Percentiles rank a stretch among this genome's conserved stretches.
Evolutionary conservation across 2,797 vertebrate species (phyloP).

Genomic region (Periparus ater): DNA sequence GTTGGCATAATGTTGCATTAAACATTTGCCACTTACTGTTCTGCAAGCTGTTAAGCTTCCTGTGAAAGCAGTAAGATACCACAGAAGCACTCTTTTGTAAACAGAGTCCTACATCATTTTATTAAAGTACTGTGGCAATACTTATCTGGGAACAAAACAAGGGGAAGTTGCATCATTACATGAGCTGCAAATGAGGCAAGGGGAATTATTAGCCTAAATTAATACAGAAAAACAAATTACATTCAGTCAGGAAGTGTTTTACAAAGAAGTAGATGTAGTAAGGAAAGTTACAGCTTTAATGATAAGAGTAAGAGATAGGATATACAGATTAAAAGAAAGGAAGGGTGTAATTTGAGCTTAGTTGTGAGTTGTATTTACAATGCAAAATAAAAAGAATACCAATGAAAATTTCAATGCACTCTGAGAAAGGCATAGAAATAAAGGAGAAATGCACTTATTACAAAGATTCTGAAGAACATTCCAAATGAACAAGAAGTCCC

Average conservation of each 20-base stretch:
- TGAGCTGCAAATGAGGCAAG: slow-evolving; percentile 21
- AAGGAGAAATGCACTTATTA: not conserved
- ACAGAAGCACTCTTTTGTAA: slow-evolving; percentile 52
- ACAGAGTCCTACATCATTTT: slow-evolving; percentile 46
- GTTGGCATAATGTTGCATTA: slow-evolving; percentile 62
- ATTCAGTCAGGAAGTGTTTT: not conserved
- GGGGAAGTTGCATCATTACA: slow-evolving; percentile 40
- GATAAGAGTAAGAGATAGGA: not conserved
- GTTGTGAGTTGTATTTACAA: not conserved
- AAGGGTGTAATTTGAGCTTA: not conserved
- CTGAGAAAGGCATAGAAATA: not conserved
- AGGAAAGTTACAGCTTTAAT: not conserved
- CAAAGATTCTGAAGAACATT: not conserved
- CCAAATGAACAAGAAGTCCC: not conserved
- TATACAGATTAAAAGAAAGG: not conserved
- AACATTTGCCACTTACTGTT: slow-evolving; percentile 69
- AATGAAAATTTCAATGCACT: not conserved
- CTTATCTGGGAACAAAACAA: slow-evolving; percentile 35
- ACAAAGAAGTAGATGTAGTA: not conserved
- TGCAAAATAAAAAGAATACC: not conserved
- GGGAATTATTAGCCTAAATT: slow-evolving; percentile 28
- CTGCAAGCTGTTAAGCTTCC: slow-evolving; percentile 66
- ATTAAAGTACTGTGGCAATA: slow-evolving; percentile 16
- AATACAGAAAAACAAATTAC: slow-evolving; percentile 13
- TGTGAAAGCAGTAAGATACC: slow-evolving; percentile 56